Base-by-base conservation (phyloP, 37 sponge, comb jelly and placozoan species). In the Diacarnus erythraeanus region DNA sequence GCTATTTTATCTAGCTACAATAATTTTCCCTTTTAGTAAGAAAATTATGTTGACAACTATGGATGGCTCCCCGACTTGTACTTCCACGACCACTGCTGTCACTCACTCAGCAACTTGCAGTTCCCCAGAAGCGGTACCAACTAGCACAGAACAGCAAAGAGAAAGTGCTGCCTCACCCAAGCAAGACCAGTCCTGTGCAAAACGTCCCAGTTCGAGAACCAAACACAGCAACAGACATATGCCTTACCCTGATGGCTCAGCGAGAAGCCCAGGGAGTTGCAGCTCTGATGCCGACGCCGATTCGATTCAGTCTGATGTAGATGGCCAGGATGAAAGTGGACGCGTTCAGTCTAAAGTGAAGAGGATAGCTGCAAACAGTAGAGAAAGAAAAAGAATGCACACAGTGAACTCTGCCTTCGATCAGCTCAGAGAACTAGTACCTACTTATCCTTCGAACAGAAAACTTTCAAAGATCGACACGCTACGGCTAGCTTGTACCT, bases 381-480 rank as follows among this genome's bases (percentile, higher is more conserved):
- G 97, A 35, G 97, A 96, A 74, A 77, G 97, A 30, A 87, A 77
- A 25, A 71, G 97, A n/a, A 96, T 96, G 97, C 90, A 92, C 75
- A 87, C 90, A 17, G 90, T 96, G 38, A 96, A 96, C 79, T 78
- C 74, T 30, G 97, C 97, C 6, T 96, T 96, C 59, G 97, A 96
- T 68, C 74, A 82, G 67, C 86, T 96, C 33, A 75, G 97, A 39
- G 87, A 85, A 39, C 69, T 92, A 43, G 94, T 96, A 40, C 97
- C 97, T 34, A 86, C 88, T 23, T 96, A 96, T 64, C 97, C 97
- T 0, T 81, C 97, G 40, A 85, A 89, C 61, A 77, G 94, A 59
- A 96, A 96, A 72, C 88, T 96, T n/a, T 96, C 97, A 47, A 96
- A 96, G 66, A 91, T 96, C 47, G 97, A 93, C 59, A 96, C 97